A percentile compares a stretch with the other conserved stretches of the same genome.
These are phyloP conservation scores for Salvelinus fontinalis DNA, from an alignment of 2,113 vertebrate genomes.

Conservation along the genomic window DNA sequence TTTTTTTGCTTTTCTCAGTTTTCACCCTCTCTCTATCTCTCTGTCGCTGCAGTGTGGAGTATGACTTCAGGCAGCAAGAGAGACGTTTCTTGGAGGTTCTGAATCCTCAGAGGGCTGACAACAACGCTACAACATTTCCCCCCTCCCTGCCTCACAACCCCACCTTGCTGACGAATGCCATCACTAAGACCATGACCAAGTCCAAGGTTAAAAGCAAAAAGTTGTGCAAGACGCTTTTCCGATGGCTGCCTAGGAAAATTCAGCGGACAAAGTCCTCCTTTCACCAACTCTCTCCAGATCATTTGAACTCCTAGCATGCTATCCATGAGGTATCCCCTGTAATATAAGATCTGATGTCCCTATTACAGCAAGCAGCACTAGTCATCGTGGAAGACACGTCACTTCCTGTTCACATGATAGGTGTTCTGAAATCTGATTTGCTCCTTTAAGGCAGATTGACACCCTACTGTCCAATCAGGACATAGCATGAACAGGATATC, in stretches of 20 bases:
- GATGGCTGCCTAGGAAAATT: conserved; percentile 70
- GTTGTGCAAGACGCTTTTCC: conserved; percentile 69
- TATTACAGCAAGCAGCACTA: not conserved
- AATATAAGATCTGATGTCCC: not conserved
- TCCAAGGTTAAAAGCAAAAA: conserved; percentile 72
- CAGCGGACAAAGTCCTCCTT: conserved; percentile 50
- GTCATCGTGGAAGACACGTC: not conserved
- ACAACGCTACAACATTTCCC: conserved; percentile 40
- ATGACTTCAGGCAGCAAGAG: conserved; percentile 95
- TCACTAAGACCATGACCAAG: conserved; percentile 61
- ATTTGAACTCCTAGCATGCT: not conserved
- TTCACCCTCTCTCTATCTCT: conserved; percentile 2
- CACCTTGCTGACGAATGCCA: conserved; percentile 50
- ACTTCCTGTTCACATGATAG: not conserved
- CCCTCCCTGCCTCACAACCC: conserved; percentile 49
- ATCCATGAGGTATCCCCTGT: not conserved
- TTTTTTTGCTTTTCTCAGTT: not conserved
- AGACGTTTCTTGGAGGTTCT: conserved; percentile 84
- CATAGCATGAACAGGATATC: conserved; percentile 2
- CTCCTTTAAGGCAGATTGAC: not conserved
- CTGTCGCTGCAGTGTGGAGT: conserved; percentile 84
- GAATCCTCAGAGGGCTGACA: conserved; percentile 53
- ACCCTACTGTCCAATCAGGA: not conserved
- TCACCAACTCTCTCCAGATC: conserved; percentile 4
- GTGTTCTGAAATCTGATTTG: not conserved